phyloP scores from a whole-genome alignment of 2,888 invertebrate species.

The Globia sparganii region DNA sequence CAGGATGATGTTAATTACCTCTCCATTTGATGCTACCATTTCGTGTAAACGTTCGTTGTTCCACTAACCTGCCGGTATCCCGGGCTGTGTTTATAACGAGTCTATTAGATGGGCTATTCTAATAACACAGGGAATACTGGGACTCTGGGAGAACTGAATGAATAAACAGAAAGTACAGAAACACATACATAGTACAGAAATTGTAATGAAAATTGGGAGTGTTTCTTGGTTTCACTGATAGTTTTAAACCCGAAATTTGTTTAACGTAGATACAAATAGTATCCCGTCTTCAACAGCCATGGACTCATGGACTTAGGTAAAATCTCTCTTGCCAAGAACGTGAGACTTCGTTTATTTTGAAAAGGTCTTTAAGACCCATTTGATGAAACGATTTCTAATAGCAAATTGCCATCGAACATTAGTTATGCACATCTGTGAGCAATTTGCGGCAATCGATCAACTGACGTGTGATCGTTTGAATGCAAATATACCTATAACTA shows the following conservation, averaged over 20 bases:
- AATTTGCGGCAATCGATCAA: conserved; percentile 54
- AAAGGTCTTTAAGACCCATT: conserved; percentile 39
- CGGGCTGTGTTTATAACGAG: conserved; percentile 46
- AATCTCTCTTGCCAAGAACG: conserved; percentile 9
- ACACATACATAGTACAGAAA: background rate
- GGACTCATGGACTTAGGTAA: background rate
- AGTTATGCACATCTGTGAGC: conserved; percentile 54
- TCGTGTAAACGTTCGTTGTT: conserved; percentile 55
- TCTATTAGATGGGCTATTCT: conserved; percentile 56
- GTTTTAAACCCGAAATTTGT: background rate
- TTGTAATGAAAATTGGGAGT: background rate
- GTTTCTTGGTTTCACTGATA: background rate
- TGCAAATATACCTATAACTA: conserved; percentile 38
- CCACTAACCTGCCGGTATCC: conserved; percentile 55
- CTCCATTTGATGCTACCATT: conserved; percentile 36
- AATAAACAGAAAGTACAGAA: too few relatives aligned
- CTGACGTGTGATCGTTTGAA: conserved; percentile 28
- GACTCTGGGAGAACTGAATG: conserved; percentile 4
- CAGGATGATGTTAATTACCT: conserved; percentile 64
- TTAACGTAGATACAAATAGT: too few relatives aligned
- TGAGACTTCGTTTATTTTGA: conserved; percentile 34
- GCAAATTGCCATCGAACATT: conserved; percentile 47
- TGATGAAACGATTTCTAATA: conserved; percentile 54
- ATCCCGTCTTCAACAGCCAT: background rate
- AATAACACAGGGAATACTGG: conserved; percentile 33